These are phyloP conservation scores for Okamejei kenojei DNA, from an alignment of 2,797 vertebrate genomes.

Conservation along the genomic window DNA sequence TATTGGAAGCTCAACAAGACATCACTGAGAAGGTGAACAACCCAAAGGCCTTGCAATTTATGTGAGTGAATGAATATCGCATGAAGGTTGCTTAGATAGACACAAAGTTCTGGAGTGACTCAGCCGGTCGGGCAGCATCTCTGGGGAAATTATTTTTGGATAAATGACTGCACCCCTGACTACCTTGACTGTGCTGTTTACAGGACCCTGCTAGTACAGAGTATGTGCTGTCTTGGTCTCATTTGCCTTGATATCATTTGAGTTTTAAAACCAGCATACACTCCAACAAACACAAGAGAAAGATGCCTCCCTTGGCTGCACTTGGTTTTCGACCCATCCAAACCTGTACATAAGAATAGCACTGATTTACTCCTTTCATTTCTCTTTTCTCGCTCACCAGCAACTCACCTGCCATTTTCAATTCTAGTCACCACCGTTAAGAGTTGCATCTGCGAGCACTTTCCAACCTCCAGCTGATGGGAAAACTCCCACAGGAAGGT, in stretches of 20 bases:
- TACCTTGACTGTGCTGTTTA: not conserved
- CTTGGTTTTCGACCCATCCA: not conserved
- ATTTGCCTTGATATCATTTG: not conserved
- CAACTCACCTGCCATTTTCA: not conserved
- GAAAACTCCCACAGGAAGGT: not conserved
- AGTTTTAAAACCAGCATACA: not conserved
- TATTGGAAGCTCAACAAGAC: not conserved
- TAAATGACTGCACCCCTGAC: no score
- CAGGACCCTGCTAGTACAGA: not conserved
- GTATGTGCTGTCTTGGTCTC: not conserved
- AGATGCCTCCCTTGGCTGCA: not conserved
- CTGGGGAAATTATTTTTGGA: no score
- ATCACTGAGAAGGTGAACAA: not conserved
- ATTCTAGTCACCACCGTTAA: not conserved
- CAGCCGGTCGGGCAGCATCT: no score
- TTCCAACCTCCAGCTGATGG: not conserved
- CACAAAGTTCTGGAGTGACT: no score
- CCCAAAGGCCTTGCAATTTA: not conserved
- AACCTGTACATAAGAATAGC: not conserved
- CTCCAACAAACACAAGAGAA: not conserved
- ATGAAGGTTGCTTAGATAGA: not conserved
- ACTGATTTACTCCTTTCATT: not conserved
- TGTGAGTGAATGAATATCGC: not conserved
- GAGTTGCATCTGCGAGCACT: slow-evolving; percentile 9
- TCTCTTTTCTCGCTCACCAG: not conserved